phyloP scores from a whole-genome alignment of 2,888 invertebrate species.

The Parnassius smintheus region DNA sequence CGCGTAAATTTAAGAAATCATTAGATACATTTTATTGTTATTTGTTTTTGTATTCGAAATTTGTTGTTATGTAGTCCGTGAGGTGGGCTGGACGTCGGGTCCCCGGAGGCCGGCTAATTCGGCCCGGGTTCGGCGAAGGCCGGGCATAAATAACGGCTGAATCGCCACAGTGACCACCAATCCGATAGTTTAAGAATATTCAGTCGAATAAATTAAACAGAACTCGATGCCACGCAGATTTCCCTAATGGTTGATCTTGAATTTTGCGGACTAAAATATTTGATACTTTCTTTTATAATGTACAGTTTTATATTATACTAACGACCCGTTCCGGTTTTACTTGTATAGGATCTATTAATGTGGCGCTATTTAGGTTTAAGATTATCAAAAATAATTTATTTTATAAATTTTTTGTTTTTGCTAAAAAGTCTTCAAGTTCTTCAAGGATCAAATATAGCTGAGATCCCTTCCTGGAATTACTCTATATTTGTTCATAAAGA shows the following conservation, averaged over 20 bases:
- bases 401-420: no score
- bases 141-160: constrained; percentile 67
- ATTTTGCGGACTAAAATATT: constrained; percentile 32
- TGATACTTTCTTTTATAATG: constrained; percentile 43
- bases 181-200: constrained; percentile 81
- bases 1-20: no score
- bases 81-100: constrained; percentile 25
- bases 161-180: constrained; percentile 70
- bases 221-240: constrained; percentile 70
- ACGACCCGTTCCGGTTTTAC: no score
- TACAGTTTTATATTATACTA: no score
- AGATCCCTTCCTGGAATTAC: no score
- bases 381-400: no score
- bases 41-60: constrained; percentile 13
- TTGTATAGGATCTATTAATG: no score
- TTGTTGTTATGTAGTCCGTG: constrained; percentile 17
- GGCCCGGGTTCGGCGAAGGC: constrained; percentile 36
- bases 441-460: no score
- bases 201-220: constrained; percentile 78
- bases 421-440: no score
- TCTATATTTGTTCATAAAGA: no score
- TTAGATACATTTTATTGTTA: constrained; percentile 19
- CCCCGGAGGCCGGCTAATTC: constrained; percentile 39
- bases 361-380: no score
- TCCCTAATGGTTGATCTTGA: constrained; percentile 75